A percentile compares a stretch with the other conserved stretches of the same genome.
Conservation (phyloP, 2,797 vertebrate genomes). For the Rhabdophis nuchalis region DNA sequence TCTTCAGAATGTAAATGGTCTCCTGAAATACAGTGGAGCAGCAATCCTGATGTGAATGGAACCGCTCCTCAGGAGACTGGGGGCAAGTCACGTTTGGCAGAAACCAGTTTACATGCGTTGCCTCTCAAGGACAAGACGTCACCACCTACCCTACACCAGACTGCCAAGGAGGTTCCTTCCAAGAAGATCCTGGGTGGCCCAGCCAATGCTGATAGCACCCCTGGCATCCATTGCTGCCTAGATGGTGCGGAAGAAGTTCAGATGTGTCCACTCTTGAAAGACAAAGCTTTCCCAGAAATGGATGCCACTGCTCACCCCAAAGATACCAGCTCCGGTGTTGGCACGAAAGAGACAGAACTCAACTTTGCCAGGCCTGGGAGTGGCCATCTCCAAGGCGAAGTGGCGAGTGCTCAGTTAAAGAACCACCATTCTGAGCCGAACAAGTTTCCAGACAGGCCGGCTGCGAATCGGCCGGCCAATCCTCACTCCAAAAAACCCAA, state of each 20-base stretch:
- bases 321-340: slow-evolving; percentile 43
- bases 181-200: slow-evolving; percentile 12
- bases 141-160: neutral
- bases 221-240: accelerated
- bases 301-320: slow-evolving; percentile 51
- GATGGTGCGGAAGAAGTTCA: slow-evolving; percentile 44
- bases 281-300: slow-evolving; percentile 64
- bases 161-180: slow-evolving; percentile 29
- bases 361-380: slow-evolving; percentile 59
- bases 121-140: slow-evolving; percentile 48
- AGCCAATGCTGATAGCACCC: slow-evolving; percentile 1
- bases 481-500: slow-evolving; percentile 79
- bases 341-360: slow-evolving; percentile 38
- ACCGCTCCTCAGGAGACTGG: slow-evolving; percentile 41
- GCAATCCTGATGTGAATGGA: slow-evolving; percentile 24
- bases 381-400: slow-evolving; percentile 66
- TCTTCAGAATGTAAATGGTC: slow-evolving; percentile 49
- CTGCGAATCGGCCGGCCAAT: slow-evolving; percentile 48
- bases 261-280: slow-evolving; percentile 65
- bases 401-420: slow-evolving; percentile 56
- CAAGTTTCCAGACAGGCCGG: slow-evolving; percentile 69
- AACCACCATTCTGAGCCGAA: slow-evolving; percentile 39
- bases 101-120: neutral
- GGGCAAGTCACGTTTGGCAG: neutral
- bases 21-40: slow-evolving; percentile 32